A percentile compares a stretch with the other conserved stretches of the same genome.
Evolutionary conservation across 2,888 invertebrate species (phyloP).

Genomic region (Amitus sp.): DNA sequence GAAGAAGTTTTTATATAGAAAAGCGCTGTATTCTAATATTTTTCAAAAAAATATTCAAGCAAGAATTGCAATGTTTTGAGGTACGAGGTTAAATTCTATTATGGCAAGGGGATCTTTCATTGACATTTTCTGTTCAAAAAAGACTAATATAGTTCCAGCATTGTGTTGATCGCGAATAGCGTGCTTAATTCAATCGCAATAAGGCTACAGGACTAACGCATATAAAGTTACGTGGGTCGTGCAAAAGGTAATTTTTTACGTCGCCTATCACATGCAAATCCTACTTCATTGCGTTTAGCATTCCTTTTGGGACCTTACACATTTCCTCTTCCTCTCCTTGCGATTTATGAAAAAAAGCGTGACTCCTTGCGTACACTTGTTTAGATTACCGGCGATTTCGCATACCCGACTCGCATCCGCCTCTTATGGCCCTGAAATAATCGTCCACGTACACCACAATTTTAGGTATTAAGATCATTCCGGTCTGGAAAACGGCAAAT

Average conservation of each 20-base stretch:
- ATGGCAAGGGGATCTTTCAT: no score
- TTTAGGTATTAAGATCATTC: background rate
- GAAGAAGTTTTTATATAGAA: background rate
- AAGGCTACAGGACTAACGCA: constrained; percentile 19
- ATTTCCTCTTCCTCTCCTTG: constrained; percentile 43
- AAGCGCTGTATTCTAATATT: no score
- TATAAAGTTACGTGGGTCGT: no score
- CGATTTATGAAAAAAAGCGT: constrained; percentile 54
- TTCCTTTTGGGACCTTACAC: constrained; percentile 53
- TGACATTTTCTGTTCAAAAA: constrained; percentile 12
- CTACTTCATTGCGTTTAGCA: constrained; percentile 63
- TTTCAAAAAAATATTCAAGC: no score
- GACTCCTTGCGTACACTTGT: constrained; percentile 46
- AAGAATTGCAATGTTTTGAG: no score
- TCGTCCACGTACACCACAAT: constrained; percentile 24
- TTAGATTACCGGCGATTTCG: constrained; percentile 46
- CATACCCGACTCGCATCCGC: constrained; percentile 26
- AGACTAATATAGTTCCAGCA: constrained; percentile 19
- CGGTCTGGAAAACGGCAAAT: background rate
- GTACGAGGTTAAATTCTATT: no score
- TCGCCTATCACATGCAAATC: constrained; percentile 63
- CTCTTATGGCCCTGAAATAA: constrained; percentile 23
- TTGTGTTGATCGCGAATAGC: constrained; percentile 25
- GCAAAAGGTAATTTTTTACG: constrained; percentile 53
- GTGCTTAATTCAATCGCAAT: constrained; percentile 38